Evolutionary conservation across 2,888 invertebrate genomes (phyloP).

Genomic region (Melieria picta): DNA sequence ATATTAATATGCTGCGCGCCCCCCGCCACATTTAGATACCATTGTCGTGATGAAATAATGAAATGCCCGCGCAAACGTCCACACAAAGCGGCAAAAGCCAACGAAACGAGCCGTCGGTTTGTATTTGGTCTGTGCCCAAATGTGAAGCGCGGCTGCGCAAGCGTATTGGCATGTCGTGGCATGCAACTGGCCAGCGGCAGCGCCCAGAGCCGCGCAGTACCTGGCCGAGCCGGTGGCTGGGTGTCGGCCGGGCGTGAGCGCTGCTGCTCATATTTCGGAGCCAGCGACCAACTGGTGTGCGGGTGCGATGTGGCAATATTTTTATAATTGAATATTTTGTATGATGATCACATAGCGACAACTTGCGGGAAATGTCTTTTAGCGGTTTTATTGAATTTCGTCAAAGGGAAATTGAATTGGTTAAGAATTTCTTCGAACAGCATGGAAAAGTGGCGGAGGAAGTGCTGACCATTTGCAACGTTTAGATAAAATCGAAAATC

Average conservation of each 20-base stretch:
- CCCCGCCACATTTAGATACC: slow-evolving; percentile 22
- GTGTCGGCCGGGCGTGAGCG: not conserved
- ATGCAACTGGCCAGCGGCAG: no score
- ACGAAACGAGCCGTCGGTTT: not conserved
- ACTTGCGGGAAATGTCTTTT: slow-evolving; percentile 33
- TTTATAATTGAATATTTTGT: slow-evolving; percentile 28
- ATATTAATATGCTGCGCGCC: slow-evolving; percentile 24
- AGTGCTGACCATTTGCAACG: not conserved
- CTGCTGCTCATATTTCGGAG: slow-evolving; percentile 12
- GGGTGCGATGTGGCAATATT: not conserved
- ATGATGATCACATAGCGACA: slow-evolving; percentile 23
- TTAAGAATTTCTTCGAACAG: not conserved
- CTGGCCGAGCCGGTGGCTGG: not conserved
- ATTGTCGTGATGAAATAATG: slow-evolving; percentile 22
- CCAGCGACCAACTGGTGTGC: slow-evolving; percentile 1
- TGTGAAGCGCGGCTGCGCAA: not conserved
- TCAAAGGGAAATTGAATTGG: slow-evolving; percentile 23
- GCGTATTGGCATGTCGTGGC: no score
- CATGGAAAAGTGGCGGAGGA: not conserved
- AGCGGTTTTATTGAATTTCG: slow-evolving; percentile 31
- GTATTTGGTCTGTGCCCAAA: slow-evolving; percentile 25
- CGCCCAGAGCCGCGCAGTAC: no score
- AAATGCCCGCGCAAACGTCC: not conserved
- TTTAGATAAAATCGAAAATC: not conserved
- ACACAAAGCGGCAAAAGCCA: not conserved